Evolutionary conservation across 2,888 invertebrate genomes (phyloP).

Genomic region (Erebia ligea): DNA sequence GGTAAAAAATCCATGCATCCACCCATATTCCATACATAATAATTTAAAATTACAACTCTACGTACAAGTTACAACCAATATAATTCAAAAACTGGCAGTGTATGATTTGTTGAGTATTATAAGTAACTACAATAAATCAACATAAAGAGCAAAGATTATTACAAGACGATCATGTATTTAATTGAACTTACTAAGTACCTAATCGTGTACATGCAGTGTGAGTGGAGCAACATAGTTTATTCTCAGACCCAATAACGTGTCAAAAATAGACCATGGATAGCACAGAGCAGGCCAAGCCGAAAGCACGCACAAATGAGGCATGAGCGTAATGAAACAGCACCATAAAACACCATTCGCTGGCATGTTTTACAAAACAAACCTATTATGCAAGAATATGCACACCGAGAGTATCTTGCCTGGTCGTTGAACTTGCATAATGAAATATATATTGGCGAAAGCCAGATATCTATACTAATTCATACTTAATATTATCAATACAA

Average conservation of each 20-base stretch:
- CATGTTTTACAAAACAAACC: constrained; percentile 62
- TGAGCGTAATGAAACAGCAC: constrained; percentile 63
- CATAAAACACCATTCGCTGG: constrained; percentile 61
- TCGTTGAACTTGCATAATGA: constrained; percentile 55
- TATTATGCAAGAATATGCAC: constrained; percentile 46
- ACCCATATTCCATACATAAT: no score
- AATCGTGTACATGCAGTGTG: constrained; percentile 30
- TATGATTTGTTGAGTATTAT: background rate
- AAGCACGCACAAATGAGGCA: constrained; percentile 61
- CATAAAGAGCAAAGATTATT: no score
- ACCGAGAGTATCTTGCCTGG: constrained; percentile 51
- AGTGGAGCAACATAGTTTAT: constrained; percentile 40
- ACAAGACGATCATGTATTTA: background rate
- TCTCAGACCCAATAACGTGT: constrained; percentile 45
- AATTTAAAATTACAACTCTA: background rate
- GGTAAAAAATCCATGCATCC: no score
- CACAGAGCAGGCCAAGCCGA: constrained; percentile 54
- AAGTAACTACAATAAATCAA: no score
- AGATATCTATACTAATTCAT: no score
- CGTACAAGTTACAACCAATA: background rate
- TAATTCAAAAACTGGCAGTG: background rate
- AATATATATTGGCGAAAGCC: constrained; percentile 7
- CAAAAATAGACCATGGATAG: constrained; percentile 53
- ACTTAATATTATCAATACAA: no score
- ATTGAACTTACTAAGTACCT: constrained; percentile 25